A percentile compares a stretch with the other conserved stretches of the same genome.
phyloP scores from a whole-genome alignment of 2,888 invertebrate genomes.

The Meiosimyza decipiens region DNA sequence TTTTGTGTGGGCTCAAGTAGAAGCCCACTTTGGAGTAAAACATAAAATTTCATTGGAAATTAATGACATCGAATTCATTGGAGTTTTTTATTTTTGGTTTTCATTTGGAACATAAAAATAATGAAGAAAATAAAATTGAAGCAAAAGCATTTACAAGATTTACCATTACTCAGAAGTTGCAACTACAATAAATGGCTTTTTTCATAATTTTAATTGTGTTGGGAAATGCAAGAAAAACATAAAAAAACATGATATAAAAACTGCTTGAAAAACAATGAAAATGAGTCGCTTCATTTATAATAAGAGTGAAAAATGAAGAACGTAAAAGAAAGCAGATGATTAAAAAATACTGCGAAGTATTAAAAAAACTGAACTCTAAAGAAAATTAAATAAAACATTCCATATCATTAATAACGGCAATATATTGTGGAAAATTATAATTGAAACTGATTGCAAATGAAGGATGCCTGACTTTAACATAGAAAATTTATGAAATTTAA shows the following conservation, averaged over 20 bases:
- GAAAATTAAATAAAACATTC: constrained; percentile 5
- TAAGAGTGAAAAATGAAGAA: constrained; percentile 4
- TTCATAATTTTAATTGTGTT: constrained; percentile 54
- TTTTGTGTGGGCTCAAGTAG: too few species aligned
- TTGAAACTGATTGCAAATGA: constrained; percentile 6
- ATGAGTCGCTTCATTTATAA: not conserved
- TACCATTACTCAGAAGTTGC: constrained; percentile 29
- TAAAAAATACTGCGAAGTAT: not conserved
- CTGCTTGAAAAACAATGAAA: not conserved
- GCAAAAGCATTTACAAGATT: not conserved
- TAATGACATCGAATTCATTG: constrained; percentile 54
- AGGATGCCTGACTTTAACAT: not conserved
- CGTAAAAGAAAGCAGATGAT: constrained; percentile 16
- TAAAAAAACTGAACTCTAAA: not conserved
- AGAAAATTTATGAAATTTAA: not conserved
- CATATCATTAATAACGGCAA: constrained; percentile 6
- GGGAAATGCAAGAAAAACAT: constrained; percentile 45
- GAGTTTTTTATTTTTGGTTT: constrained; percentile 34
- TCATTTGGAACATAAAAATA: constrained; percentile 54
- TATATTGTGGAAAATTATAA: constrained; percentile 3
- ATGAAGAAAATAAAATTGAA: constrained; percentile 40
- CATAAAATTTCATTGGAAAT: constrained; percentile 49
- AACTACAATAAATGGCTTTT: constrained; percentile 47
- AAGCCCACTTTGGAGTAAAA: constrained; percentile 4
- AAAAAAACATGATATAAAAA: constrained; percentile 35